These are phyloP conservation scores for Chrysemys picta DNA, from an alignment of 2,113 vertebrate species.

Conservation along the genomic window DNA sequence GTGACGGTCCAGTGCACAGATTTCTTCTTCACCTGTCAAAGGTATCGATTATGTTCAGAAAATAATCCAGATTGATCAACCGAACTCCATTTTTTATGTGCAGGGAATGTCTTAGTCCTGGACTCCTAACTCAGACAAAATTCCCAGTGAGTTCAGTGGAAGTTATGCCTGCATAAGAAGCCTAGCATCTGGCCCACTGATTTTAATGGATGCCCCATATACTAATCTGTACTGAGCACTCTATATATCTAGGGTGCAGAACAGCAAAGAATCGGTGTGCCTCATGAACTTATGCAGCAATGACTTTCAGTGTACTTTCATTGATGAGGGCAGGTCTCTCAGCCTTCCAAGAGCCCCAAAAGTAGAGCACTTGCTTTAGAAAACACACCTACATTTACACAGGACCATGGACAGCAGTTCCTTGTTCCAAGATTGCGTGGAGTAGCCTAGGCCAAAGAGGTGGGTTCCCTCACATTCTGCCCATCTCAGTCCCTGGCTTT, in stretches of 20 bases:
- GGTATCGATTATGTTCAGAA: background rate
- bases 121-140: background rate
- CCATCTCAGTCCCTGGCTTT: background rate
- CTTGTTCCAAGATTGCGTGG: accelerated
- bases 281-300: accelerated
- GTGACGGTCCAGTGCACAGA: background rate
- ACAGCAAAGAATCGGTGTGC: accelerated
- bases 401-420: conserved; percentile 71
- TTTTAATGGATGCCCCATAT: accelerated
- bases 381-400: background rate
- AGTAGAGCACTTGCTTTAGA: background rate
- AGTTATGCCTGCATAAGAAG: background rate
- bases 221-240: accelerated
- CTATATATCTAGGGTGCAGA: background rate
- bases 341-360: accelerated
- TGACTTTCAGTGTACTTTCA: accelerated
- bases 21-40: background rate
- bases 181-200: accelerated
- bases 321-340: accelerated
- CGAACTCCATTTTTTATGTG: background rate
- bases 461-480: accelerated
- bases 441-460: accelerated
- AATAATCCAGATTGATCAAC: background rate
- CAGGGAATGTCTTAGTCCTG: background rate
- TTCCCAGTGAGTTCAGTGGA: background rate